phyloP scores from a whole-genome alignment of 64 coral and sea anemone species.

The Montipora cactus region DNA sequence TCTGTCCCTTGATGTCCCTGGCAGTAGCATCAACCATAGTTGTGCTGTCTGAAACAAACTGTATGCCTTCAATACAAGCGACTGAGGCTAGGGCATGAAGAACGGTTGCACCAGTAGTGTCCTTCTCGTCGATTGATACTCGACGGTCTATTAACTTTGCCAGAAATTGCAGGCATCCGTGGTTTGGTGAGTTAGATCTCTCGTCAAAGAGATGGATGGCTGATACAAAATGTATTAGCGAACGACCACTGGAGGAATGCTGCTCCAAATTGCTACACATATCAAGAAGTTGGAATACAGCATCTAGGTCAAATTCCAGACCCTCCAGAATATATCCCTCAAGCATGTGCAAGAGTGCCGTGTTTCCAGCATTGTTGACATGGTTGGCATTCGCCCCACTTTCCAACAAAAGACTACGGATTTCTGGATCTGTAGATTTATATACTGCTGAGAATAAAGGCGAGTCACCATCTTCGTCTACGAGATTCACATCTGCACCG shows the following conservation, averaged over 20 bases:
- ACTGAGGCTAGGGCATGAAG: constrained; percentile 71
- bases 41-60: constrained; percentile 71
- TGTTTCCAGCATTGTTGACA: constrained; percentile 59
- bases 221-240: constrained; percentile 75
- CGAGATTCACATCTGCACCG: constrained; percentile 75
- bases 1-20: constrained; percentile 71
- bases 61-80: constrained; percentile 67
- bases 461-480: constrained; percentile 66
- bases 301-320: constrained; percentile 55
- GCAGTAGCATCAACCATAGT: constrained; percentile 69
- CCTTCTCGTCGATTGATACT: constrained; percentile 65
- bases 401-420: constrained; percentile 58
- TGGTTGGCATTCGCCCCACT: constrained; percentile 55
- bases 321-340: constrained; percentile 72
- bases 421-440: constrained; percentile 70
- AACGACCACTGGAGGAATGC: constrained; percentile 69
- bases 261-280: constrained; percentile 72
- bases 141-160: constrained; percentile 60
- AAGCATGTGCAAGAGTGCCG: constrained; percentile 77
- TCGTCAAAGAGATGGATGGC: constrained; percentile 66
- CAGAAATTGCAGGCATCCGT: constrained; percentile 61
- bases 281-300: constrained; percentile 66
- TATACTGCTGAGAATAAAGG: constrained; percentile 68
- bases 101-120: constrained; percentile 65
- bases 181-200: constrained; percentile 73